Evolutionary conservation across 1,140 invertebrate species (phyloP).

Genomic region (Drosophila eugracilis): DNA sequence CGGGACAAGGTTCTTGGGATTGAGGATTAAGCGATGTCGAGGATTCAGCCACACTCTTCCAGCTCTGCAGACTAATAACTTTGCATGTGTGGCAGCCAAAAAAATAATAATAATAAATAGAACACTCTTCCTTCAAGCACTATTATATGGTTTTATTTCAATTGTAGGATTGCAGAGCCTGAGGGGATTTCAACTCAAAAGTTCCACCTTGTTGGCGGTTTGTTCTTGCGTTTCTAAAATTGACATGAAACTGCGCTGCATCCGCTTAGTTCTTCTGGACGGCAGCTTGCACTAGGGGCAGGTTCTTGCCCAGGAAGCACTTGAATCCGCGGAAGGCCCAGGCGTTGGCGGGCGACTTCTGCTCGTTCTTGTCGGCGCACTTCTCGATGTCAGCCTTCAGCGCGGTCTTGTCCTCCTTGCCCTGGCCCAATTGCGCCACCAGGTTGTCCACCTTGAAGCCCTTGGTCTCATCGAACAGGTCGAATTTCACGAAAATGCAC

Average conservation of each 20-base stretch:
- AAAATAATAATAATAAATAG: conserved; percentile 39
- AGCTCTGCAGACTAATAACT: neutral
- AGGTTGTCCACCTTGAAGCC: conserved; percentile 81
- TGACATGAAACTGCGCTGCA: conserved; percentile 5
- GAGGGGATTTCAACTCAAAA: conserved; percentile 17
- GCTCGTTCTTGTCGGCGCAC: conserved; percentile 83
- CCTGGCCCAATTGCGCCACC: conserved; percentile 77
- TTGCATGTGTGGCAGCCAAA: conserved; percentile 17
- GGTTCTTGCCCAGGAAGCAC: conserved; percentile 81
- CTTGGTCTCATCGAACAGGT: conserved; percentile 76
- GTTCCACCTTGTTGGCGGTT: neutral
- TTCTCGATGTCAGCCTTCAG: conserved; percentile 78
- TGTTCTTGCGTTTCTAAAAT: conserved; percentile 19
- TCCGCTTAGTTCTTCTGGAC: conserved; percentile 76
- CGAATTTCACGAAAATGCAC: conserved; percentile 82
- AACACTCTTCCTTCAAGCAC: conserved; percentile 52
- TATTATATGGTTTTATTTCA: conserved; percentile 77
- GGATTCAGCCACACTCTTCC: neutral
- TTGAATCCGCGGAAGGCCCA: conserved; percentile 84
- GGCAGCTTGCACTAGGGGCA: conserved; percentile 79
- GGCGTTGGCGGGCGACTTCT: conserved; percentile 68
- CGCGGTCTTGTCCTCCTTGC: conserved; percentile 63
- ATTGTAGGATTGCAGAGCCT: conserved; percentile 57
- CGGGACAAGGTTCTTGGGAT: conserved; percentile 57
- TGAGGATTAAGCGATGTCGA: conserved; percentile 2